A percentile compares a stretch with the other conserved stretches of the same genome.
These are phyloP conservation scores for Notocelia uddmanniana DNA, from an alignment of 2,888 invertebrate genomes.

Conservation along the genomic window DNA sequence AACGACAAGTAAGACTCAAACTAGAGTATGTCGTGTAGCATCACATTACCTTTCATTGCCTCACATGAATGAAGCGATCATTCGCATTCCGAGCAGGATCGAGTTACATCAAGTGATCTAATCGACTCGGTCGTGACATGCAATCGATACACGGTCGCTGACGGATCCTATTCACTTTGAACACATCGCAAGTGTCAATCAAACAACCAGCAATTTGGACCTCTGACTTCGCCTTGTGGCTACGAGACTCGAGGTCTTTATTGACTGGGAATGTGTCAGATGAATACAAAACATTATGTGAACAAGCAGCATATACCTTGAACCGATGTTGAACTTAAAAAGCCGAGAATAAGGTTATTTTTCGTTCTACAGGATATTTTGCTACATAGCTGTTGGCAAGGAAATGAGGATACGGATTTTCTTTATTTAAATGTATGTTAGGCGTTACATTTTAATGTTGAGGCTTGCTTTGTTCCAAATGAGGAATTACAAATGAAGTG, in stretches of 20 bases:
- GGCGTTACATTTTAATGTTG: constrained; percentile 5
- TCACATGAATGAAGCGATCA: constrained; percentile 33
- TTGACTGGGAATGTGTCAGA: not conserved
- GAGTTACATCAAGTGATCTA: constrained; percentile 35
- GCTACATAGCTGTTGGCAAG: constrained; percentile 34
- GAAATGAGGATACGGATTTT: constrained; percentile 25
- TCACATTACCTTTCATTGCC: constrained; percentile 20
- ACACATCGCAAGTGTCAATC: too few species aligned
- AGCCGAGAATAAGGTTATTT: constrained; percentile 24
- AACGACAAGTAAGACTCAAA: not conserved
- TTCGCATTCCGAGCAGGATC: constrained; percentile 34
- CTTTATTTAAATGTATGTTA: not conserved
- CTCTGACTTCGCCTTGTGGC: not conserved
- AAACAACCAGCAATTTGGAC: not conserved
- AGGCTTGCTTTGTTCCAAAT: constrained; percentile 1
- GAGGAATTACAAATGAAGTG: not conserved
- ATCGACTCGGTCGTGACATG: constrained; percentile 22
- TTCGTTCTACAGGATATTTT: constrained; percentile 37
- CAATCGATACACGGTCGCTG: constrained; percentile 9
- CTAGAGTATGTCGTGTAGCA: not conserved
- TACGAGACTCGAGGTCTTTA: not conserved
- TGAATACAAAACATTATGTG: not conserved
- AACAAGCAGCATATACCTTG: constrained; percentile 1
- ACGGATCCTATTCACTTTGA: not conserved
- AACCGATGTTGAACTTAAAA: not conserved